A percentile compares a stretch with the other conserved stretches of the same genome.
phyloP scores from a whole-genome alignment of 2,113 vertebrate species.

The Crocuta crocuta region DNA sequence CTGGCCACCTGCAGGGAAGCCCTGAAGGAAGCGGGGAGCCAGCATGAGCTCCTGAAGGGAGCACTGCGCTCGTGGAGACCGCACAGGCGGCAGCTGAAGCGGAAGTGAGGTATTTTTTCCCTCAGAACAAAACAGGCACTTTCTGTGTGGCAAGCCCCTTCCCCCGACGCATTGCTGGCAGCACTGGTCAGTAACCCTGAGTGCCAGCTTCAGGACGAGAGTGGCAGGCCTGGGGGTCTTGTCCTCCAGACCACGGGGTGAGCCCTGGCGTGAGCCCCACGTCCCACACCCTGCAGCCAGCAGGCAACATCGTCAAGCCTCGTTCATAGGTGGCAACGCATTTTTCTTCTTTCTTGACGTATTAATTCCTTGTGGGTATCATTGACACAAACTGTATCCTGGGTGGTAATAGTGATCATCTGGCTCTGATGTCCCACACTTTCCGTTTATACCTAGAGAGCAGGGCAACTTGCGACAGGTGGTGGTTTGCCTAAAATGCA shows the following conservation, averaged over 20 bases:
- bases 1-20: neutral
- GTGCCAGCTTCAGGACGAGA: neutral
- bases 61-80: neutral
- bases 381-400: neutral
- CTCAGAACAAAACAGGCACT: neutral
- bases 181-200: neutral
- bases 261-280: neutral
- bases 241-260: neutral
- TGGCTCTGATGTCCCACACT: neutral
- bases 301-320: neutral
- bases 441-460: neutral
- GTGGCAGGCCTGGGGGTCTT: neutral
- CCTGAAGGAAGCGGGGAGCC: neutral
- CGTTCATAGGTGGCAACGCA: neutral
- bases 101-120: neutral
- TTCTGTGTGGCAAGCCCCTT: neutral
- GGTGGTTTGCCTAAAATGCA: neutral
- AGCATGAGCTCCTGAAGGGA: neutral
- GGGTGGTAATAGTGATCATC: neutral
- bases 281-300: neutral
- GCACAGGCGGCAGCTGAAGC: neutral
- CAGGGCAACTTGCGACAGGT: neutral
- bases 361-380: neutral
- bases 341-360: conserved; percentile 37
- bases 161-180: neutral